phyloP scores from a whole-genome alignment of 1,140 invertebrate genomes.

The Drosophila nannoptera region DNA sequence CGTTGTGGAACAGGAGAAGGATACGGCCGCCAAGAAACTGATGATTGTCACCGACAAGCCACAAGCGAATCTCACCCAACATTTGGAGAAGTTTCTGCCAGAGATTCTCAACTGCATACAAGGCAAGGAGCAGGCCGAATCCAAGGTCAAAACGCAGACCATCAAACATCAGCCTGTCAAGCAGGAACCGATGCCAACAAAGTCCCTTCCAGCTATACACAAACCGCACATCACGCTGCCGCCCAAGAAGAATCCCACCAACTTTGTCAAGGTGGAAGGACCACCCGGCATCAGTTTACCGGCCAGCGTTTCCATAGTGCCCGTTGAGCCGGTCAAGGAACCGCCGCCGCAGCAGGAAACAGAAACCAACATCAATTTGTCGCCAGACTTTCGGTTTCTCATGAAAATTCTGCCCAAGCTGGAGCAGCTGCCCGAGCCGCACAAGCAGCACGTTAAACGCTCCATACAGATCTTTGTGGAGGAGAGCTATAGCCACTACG shows the following conservation, averaged over 20 bases:
- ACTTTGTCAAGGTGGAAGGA: constrained; percentile 55
- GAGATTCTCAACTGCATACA: constrained; percentile 69
- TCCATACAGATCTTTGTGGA: constrained; percentile 74
- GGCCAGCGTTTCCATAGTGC: constrained; percentile 26
- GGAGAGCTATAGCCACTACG: constrained; percentile 68
- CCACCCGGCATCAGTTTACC: constrained; percentile 11
- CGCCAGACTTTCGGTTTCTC: constrained; percentile 72
- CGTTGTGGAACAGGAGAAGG: constrained; percentile 71
- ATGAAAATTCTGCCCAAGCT: constrained; percentile 75
- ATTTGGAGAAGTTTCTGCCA: constrained; percentile 71
- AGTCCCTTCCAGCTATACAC: constrained; percentile 6
- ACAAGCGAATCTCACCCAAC: constrained; percentile 60
- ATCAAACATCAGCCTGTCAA: constrained; percentile 16
- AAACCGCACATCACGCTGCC: constrained; percentile 68
- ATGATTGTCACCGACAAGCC: constrained; percentile 70
- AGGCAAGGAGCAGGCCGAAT: constrained; percentile 55
- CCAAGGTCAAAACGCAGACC: constrained; percentile 23
- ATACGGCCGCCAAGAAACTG: constrained; percentile 55
- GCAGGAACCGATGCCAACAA: constrained; percentile 16
- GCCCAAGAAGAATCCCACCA: constrained; percentile 75
- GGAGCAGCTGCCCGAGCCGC: constrained; percentile 72
- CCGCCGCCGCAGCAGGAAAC: constrained; percentile 26
- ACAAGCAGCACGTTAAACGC: constrained; percentile 71
- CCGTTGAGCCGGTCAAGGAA: constrained; percentile 25
- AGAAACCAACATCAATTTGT: constrained; percentile 73